These are phyloP conservation scores for Pseudotriccus pelzelni DNA, from an alignment of 2,797 vertebrate species.

Conservation along the genomic window DNA sequence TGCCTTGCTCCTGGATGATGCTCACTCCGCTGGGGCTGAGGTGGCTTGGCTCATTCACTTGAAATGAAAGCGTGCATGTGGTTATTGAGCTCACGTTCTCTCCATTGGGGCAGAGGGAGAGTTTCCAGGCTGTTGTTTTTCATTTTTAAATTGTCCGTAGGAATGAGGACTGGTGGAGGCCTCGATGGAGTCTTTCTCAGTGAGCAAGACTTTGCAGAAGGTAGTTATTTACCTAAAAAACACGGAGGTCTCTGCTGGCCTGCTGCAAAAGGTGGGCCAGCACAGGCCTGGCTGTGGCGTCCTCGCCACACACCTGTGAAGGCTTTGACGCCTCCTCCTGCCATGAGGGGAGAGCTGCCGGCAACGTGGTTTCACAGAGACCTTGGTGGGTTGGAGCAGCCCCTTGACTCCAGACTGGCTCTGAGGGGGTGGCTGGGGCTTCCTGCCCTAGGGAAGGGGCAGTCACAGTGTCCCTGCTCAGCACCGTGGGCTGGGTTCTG, in stretches of 20 bases:
- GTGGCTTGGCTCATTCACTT: neutral
- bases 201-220: neutral
- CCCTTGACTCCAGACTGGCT: neutral
- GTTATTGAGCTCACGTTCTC: neutral
- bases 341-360: neutral
- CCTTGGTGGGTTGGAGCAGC: neutral
- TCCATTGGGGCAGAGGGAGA: neutral
- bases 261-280: neutral
- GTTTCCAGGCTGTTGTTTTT: neutral
- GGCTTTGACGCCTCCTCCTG: neutral
- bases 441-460: neutral
- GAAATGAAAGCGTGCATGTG: neutral
- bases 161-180: neutral
- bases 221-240: neutral
- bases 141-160: neutral
- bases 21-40: neutral
- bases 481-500: neutral
- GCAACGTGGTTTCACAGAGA: accelerated
- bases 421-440: neutral
- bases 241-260: neutral
- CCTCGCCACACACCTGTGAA: neutral
- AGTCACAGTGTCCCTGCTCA: accelerated
- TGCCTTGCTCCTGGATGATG: neutral
- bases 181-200: neutral
- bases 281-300: neutral